phyloP scores from a whole-genome alignment of 2,888 invertebrate species.

The Chorisops tibialis region DNA sequence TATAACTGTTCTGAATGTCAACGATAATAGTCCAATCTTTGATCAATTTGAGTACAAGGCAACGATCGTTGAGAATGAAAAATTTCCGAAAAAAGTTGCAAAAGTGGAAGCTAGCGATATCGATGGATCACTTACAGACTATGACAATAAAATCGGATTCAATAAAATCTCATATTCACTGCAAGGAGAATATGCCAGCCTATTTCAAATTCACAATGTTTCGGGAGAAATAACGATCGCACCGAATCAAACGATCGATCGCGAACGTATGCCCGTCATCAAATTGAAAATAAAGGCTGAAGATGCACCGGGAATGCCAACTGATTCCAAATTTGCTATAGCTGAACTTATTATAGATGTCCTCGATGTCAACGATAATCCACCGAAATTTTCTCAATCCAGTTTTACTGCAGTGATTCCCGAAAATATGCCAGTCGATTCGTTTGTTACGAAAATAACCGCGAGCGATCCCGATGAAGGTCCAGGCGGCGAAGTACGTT shows the following conservation, averaged over 20 bases:
- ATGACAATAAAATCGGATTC: slow-evolving; percentile 60
- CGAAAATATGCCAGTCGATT: slow-evolving; percentile 67
- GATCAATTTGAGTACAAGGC: slow-evolving; percentile 66
- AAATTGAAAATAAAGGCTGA: slow-evolving; percentile 69
- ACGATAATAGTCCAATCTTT: slow-evolving; percentile 75
- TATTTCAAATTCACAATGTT: slow-evolving; percentile 67
- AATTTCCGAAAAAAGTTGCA: slow-evolving; percentile 63
- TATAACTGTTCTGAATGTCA: slow-evolving; percentile 69
- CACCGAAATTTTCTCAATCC: slow-evolving; percentile 63
- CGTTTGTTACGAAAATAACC: slow-evolving; percentile 64
- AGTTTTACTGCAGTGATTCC: slow-evolving; percentile 70
- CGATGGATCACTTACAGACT: slow-evolving; percentile 61
- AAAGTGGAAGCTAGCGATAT: slow-evolving; percentile 69
- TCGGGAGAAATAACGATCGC: slow-evolving; percentile 68
- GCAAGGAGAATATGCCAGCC: slow-evolving; percentile 68
- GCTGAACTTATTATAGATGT: slow-evolving; percentile 67
- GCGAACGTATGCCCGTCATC: slow-evolving; percentile 68
- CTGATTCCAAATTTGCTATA: slow-evolving; percentile 63
- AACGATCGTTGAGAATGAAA: slow-evolving; percentile 67
- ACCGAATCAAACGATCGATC: slow-evolving; percentile 65
- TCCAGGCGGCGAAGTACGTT: slow-evolving; percentile 66
- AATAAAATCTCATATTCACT: slow-evolving; percentile 69
- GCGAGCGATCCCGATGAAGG: slow-evolving; percentile 78
- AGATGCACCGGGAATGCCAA: slow-evolving; percentile 69
- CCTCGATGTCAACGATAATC: slow-evolving; percentile 75